Conservation (phyloP, 2,888 invertebrate genomes). For the Penaeus monodon region DNA sequence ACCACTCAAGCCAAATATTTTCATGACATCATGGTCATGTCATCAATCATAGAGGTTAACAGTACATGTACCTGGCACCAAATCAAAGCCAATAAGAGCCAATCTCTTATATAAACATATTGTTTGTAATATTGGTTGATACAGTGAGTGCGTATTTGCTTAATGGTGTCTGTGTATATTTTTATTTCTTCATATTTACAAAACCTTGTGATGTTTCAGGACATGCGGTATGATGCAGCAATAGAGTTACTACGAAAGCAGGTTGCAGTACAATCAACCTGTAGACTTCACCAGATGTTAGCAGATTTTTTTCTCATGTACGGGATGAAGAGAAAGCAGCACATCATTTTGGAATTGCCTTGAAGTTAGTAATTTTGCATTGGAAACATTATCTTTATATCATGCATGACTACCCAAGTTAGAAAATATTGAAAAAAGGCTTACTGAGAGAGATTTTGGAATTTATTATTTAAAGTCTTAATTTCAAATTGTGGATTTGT, state of each 20-base stretch:
- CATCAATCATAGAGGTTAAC: too few relatives aligned
- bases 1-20: too few relatives aligned
- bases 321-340: constrained; percentile 79
- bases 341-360: constrained; percentile 78
- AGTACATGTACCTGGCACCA: too few relatives aligned
- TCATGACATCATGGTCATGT: too few relatives aligned
- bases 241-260: constrained; percentile 79
- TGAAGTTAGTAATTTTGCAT: constrained; percentile 72
- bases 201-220: constrained; percentile 68
- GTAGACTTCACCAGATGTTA: constrained; percentile 77
- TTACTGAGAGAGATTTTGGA: too few relatives aligned
- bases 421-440: too few relatives aligned
- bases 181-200: neutral
- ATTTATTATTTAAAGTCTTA: too few relatives aligned
- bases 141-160: neutral
- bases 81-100: neutral
- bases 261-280: constrained; percentile 76
- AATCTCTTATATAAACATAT: neutral
- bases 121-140: neutral
- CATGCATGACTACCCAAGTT: too few relatives aligned
- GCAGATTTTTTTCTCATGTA: constrained; percentile 77
- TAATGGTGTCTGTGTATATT: neutral
- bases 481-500: too few relatives aligned
- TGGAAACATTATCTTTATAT: too few relatives aligned
- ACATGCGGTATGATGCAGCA: constrained; percentile 78